Evolutionary conservation across 1,140 invertebrate genomes (phyloP).

Genomic region (Arion vulgaris): DNA sequence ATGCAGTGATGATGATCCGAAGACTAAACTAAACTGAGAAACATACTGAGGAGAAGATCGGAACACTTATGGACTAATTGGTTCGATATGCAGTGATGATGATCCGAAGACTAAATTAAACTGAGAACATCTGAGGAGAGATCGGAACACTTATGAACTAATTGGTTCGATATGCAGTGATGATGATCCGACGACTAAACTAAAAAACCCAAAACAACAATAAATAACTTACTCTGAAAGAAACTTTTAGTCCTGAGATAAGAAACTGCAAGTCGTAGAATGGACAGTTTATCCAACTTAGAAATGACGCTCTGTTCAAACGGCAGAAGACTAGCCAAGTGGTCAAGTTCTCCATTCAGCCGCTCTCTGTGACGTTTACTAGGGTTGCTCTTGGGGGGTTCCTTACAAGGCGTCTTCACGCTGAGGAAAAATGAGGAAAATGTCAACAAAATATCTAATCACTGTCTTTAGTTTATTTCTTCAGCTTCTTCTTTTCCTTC

Average conservation of each 20-base stretch:
- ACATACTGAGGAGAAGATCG: no score
- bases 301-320: slow-evolving; percentile 98
- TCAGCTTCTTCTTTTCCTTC: no score
- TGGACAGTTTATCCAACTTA: slow-evolving; percentile 97
- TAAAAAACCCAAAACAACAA: no score
- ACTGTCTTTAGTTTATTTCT: background rate
- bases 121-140: no score
- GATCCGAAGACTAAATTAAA: no score
- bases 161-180: no score
- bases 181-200: no score
- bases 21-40: no score
- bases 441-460: background rate
- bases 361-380: slow-evolving; percentile 97
- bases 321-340: slow-evolving; percentile 95
- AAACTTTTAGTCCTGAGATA: slow-evolving; percentile 99
- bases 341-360: slow-evolving; percentile 97
- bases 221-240: slow-evolving; percentile 89
- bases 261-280: slow-evolving; percentile 96
- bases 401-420: slow-evolving; percentile 94
- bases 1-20: no score
- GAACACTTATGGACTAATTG: no score
- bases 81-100: no score
- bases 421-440: slow-evolving; percentile 74
- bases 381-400: slow-evolving; percentile 98
- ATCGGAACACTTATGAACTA: no score